Evolutionary conservation across 2,888 invertebrate genomes (phyloP), one percentile per base, ranked within the genome.

Genomic region (Augochlorella aurata): DNA sequence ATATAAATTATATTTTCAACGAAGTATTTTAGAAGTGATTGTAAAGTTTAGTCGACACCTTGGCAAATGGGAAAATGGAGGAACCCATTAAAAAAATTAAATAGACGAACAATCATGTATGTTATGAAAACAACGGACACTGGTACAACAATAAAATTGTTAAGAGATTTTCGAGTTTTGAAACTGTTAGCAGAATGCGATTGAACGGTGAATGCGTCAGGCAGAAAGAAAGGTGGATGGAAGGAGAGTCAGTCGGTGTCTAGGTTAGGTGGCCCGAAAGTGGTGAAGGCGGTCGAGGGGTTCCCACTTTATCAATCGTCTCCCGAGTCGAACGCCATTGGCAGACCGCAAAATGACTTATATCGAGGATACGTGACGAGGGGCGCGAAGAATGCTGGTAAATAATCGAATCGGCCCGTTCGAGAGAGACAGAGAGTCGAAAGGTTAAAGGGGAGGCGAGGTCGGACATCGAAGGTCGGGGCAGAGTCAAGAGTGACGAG

Each of bases 391-490:
- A 81, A 79, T 77, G 49, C 45, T 71, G 69, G 52, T 45, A 63
- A 83, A 81, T 77, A 83, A 80, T 83, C 77, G 72, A 80, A 75
- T 73, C 52, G 50, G 49, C 61, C 10, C 29, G 68, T 49, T 70
- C 38, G 63, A 65, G 10, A 21, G 54, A 21, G 54, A 24, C 12
- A 14, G 54, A 58, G 21, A 38, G 44, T 79, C 38, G 73, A 83
- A 82, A 80, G 88, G 85, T 87, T 77, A 77, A 70, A 78, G 78
- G 73, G 80, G 75, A 66, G 69, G 63, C 79, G 71, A 78, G 81
- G 83, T 82, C 82, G 75, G 63, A 69, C 74, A 77, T 77, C 74
- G 80, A 81, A 87, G 80, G 79, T 77, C 79, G 72, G 29, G 38
- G 38, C 44, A 29, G 65, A 24, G n/a, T 52, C 72, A 38, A 38